Evolutionary conservation across 1,140 invertebrate genomes (phyloP).

Genomic region (Nautilus pompilius): DNA sequence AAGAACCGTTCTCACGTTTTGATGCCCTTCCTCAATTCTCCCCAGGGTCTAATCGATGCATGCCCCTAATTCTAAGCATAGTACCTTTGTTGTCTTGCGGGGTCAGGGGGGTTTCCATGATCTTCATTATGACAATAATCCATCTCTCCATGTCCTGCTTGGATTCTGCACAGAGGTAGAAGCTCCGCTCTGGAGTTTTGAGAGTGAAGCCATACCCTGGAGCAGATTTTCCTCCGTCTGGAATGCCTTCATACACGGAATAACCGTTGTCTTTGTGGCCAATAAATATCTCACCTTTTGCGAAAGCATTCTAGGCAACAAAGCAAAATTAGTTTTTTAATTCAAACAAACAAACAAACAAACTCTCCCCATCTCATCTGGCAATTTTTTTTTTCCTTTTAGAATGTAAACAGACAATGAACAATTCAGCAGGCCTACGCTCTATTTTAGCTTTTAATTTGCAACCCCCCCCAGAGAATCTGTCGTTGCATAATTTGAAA

Average conservation of each 20-base stretch:
- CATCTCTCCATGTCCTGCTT: conserved; percentile 76
- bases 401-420: neutral
- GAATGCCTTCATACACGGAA: conserved; percentile 62
- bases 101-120: conserved; percentile 73
- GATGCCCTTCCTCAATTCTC: too few relatives aligned
- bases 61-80: too few relatives aligned
- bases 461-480: too few relatives aligned
- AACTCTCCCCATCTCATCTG: too few relatives aligned
- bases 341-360: neutral
- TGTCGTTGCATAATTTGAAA: too few relatives aligned
- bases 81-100: conserved; percentile 77
- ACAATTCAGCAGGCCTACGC: too few relatives aligned
- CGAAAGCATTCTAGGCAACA: conserved; percentile 69
- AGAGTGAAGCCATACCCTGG: conserved; percentile 78
- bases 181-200: conserved; percentile 78
- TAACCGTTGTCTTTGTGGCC: conserved; percentile 75
- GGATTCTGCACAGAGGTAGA: conserved; percentile 75
- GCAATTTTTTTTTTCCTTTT: neutral
- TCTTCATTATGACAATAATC: conserved; percentile 70
- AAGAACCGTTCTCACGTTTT: too few relatives aligned
- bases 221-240: conserved; percentile 64
- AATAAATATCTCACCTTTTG: conserved; percentile 88
- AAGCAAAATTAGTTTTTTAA: neutral
- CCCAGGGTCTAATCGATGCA: too few relatives aligned
- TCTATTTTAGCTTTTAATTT: too few relatives aligned